A percentile compares a stretch with the other conserved stretches of the same genome.
Conservation (phyloP, 2,797 vertebrate genomes). For the Anguilla anguilla region DNA sequence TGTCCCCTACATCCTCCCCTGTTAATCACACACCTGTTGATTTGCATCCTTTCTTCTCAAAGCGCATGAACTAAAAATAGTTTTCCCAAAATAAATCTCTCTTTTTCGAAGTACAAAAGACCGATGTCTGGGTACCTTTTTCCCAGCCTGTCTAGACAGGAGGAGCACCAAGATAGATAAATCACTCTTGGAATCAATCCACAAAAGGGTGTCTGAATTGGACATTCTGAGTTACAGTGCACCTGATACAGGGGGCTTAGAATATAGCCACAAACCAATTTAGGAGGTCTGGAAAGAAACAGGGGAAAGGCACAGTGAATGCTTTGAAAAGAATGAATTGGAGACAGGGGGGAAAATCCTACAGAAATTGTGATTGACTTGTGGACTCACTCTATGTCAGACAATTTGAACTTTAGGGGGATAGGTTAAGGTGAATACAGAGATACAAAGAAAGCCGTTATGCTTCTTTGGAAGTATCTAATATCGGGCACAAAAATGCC, state of each 20-base stretch:
- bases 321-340: neutral
- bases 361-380: neutral
- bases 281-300: neutral
- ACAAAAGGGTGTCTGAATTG: neutral
- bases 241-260: neutral
- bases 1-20: neutral
- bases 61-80: neutral
- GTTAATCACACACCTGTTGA: neutral
- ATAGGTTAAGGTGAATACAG: neutral
- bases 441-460: neutral
- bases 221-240: neutral
- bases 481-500: neutral
- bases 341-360: neutral
- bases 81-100: neutral
- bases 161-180: constrained; percentile 2
- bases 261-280: neutral
- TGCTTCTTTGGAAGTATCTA: neutral
- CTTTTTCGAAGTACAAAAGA: neutral
- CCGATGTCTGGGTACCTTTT: neutral
- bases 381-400: neutral
- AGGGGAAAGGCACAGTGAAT: neutral
- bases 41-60: neutral
- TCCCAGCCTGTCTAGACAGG: neutral
- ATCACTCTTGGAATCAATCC: neutral
- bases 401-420: neutral